phyloP scores from a whole-genome alignment of 2,113 vertebrate genomes.

The Agapornis roseicollis region DNA sequence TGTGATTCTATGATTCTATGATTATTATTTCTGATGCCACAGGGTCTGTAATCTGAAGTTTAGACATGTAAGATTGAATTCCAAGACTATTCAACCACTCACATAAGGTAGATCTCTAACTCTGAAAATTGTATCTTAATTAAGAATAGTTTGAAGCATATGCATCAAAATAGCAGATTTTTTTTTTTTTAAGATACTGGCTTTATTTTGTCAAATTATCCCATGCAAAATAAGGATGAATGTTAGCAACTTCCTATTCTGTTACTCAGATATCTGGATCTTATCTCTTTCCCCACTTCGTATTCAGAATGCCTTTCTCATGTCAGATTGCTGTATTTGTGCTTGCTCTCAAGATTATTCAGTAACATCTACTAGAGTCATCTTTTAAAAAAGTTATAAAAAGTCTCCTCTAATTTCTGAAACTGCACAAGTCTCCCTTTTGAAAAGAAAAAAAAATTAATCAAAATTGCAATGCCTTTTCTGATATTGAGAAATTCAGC shows the following conservation, averaged over 20 bases:
- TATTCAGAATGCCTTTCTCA: background rate
- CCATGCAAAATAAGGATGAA: background rate
- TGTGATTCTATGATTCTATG: background rate
- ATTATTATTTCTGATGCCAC: background rate
- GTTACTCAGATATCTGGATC: background rate
- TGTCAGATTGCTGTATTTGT: background rate
- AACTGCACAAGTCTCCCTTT: background rate
- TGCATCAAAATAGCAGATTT: background rate
- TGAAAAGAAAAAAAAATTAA: background rate
- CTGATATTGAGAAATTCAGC: background rate
- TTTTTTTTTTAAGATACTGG: background rate
- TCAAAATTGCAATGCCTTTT: background rate
- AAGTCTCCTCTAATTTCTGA: background rate
- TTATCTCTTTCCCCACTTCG: background rate
- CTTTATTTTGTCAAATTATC: background rate
- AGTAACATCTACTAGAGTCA: accelerated
- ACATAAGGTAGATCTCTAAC: background rate
- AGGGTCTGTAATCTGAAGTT: background rate
- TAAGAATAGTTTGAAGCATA: background rate
- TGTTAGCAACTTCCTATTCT: background rate
- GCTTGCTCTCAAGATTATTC: background rate
- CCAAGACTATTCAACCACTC: background rate
- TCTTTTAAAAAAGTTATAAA: background rate
- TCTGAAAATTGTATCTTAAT: background rate
- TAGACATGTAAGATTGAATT: background rate